Evolutionary conservation across 2,113 vertebrate genomes (phyloP), one percentile per base, ranked within the genome.

Genomic region (Poecilia latipinna): DNA sequence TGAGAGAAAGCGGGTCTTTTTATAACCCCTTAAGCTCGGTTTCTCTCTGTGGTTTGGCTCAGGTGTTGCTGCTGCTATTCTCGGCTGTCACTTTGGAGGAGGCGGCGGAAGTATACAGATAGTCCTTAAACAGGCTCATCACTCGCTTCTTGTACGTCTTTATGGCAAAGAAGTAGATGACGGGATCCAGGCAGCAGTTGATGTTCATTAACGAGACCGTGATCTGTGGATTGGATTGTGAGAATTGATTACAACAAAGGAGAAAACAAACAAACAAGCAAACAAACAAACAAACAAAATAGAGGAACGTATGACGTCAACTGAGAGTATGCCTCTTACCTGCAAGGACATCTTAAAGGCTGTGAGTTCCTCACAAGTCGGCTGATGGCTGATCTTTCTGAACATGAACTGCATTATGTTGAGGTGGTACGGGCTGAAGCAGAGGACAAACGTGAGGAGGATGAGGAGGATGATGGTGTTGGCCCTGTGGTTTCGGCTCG

Each of bases 141-240:
- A 98, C 91, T 60, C 92, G 93, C 82, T 90, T 89, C 88, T 96
- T 96, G 82, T 96, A 96, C 4, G 90, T 93, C 54, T 94, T 94
- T 31, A 96, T 96, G 12, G 95, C 96, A 0, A 97, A 97, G 89
- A 97, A 97, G 90, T 97, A 96, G 89, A 96, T 96, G 71, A 97
- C 67, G 8, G 95, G 96, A 70, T 97, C 95, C 0, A 95, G 89
- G 89, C 95, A 96, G 86, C 95, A 96, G 91, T 96, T 97, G 68
- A 95, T 54, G 82, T 97, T 96, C 96, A 96, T 96, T 44, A 96
- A 88, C 0, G 93, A 94, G 65, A 96, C 90, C 0, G 95, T 96
- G 76, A 96, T 85, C 91, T 96, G 93, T 31, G 93, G 86, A 48
- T 6, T 62, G n/a, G n/a, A 29, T 28, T 4, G 19, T 29, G 44